Evolutionary conservation across 1,140 invertebrate genomes (phyloP).

Genomic region (Amyelois transitella): DNA sequence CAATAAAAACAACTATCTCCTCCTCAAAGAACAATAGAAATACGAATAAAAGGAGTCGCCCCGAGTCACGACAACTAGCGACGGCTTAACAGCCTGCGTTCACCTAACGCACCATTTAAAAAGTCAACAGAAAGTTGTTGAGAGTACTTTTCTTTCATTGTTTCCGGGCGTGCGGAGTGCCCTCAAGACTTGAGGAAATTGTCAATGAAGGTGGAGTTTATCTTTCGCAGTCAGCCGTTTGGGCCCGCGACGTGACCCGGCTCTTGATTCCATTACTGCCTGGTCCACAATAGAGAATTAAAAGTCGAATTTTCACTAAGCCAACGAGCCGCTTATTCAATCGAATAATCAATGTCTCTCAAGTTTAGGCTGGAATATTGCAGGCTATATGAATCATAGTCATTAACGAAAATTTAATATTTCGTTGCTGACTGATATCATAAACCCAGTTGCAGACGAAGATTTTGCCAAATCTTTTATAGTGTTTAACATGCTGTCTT

Average conservation of each 20-base stretch:
- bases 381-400: no score
- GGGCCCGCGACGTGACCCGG: constrained; percentile 40
- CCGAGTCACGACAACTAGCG: not conserved
- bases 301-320: constrained; percentile 45
- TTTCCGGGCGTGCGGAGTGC: constrained; percentile 47
- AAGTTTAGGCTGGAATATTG: no score
- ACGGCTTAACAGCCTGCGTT: constrained; percentile 19
- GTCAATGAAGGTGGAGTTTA: constrained; percentile 65
- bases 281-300: constrained; percentile 47
- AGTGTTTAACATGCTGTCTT: no score
- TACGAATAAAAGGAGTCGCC: not conserved
- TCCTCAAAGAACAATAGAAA: no score
- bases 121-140: constrained; percentile 39
- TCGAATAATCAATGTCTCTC: constrained; percentile 44
- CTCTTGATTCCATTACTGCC: constrained; percentile 47
- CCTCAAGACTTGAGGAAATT: constrained; percentile 50
- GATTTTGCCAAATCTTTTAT: no score
- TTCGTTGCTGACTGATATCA: no score
- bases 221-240: constrained; percentile 50
- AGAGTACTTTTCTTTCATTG: constrained; percentile 60
- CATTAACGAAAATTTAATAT: no score
- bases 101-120: constrained; percentile 35
- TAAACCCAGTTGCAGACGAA: no score
- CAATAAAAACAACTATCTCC: no score
- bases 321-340: constrained; percentile 38